Evolutionary conservation across 2,113 vertebrate species (phyloP).

Genomic region (Vicugna pacos): DNA sequence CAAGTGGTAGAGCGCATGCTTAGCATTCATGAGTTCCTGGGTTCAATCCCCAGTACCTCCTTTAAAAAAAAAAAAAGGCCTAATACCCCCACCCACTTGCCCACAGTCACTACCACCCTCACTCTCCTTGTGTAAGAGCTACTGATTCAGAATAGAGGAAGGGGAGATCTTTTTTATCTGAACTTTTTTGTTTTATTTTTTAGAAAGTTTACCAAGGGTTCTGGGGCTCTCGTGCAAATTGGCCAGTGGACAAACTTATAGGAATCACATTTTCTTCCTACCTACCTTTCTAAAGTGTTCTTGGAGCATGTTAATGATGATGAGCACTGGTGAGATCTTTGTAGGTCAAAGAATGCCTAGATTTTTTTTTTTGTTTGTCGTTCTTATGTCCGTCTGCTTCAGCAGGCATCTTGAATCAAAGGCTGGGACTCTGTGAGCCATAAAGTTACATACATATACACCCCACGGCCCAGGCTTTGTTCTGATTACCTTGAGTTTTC

Average conservation of each 20-base stretch:
- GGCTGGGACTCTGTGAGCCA: background rate
- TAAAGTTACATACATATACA: background rate
- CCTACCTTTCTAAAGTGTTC: background rate
- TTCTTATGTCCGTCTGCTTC: background rate
- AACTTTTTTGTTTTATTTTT: constrained; percentile 12
- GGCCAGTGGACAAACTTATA: background rate
- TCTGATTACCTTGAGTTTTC: constrained; percentile 28
- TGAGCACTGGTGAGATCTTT: constrained; percentile 11
- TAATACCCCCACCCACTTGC: background rate
- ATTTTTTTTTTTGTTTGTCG: background rate
- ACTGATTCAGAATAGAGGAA: background rate
- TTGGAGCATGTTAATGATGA: background rate
- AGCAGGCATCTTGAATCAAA: background rate
- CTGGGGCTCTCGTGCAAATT: background rate
- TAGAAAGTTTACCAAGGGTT: constrained; percentile 23
- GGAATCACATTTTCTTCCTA: background rate
- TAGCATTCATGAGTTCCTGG: no score
- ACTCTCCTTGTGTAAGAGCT: background rate
- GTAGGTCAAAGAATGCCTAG: background rate
- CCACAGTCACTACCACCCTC: background rate
- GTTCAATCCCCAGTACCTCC: no score
- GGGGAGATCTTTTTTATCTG: background rate
- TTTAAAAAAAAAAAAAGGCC: no score
- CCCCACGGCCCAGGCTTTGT: background rate
- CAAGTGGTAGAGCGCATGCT: no score